Conservation (phyloP, 2,113 vertebrate genomes). For the Xiphias gladius region DNA sequence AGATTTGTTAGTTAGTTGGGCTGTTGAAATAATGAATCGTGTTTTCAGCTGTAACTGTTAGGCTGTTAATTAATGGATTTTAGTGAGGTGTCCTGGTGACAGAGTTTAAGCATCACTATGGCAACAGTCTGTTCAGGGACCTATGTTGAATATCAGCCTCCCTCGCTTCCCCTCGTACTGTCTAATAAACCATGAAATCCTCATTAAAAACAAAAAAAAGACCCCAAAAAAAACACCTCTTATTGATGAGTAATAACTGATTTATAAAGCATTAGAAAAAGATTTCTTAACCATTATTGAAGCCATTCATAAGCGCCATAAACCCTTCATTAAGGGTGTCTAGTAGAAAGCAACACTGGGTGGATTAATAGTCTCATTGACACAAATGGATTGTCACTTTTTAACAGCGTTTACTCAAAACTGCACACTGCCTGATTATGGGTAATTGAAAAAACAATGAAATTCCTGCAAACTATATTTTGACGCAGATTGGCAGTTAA, state of each 20-base stretch:
- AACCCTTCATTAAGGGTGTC: not conserved
- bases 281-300: not conserved
- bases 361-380: no score
- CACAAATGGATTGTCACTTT: no score
- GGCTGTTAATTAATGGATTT: not conserved
- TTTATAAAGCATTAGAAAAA: not conserved
- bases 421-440: not conserved
- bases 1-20: no score
- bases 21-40: no score
- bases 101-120: no score
- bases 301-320: slow-evolving; percentile 1
- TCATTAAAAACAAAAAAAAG: not conserved
- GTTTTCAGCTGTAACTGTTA: not conserved
- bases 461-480: not conserved
- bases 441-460: not conserved
- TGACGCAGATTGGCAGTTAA: not conserved
- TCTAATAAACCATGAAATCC: not conserved
- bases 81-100: not conserved
- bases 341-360: no score
- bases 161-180: no score
- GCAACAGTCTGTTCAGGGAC: not conserved
- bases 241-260: not conserved
- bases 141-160: not conserved
- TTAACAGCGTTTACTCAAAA: not conserved
- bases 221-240: not conserved